phyloP scores from a whole-genome alignment of 1,140 invertebrate genomes.

The Apis florea region DNA sequence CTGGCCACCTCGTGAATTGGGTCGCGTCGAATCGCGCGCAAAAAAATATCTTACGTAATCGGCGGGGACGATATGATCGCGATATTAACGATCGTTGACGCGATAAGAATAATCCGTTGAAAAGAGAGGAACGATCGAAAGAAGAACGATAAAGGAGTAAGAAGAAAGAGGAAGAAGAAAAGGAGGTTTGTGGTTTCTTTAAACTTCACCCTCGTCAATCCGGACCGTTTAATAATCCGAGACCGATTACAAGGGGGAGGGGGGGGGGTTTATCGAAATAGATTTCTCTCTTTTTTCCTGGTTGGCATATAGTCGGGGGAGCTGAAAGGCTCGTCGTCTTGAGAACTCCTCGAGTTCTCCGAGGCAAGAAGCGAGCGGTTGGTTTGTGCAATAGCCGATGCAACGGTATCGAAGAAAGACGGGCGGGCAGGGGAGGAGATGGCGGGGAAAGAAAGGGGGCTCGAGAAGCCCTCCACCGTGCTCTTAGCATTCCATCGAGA shows the following conservation, averaged over 20 bases:
- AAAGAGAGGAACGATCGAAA: too few species aligned
- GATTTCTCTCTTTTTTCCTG: constrained; percentile 1
- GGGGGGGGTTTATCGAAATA: constrained; percentile 11
- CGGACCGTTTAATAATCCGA: constrained; percentile 25
- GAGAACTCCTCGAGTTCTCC: constrained; percentile 46
- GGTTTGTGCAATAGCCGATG: constrained; percentile 54
- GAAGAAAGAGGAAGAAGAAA: neutral
- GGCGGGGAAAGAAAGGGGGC: constrained; percentile 30
- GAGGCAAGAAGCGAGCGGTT: constrained; percentile 43
- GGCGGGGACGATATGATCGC: neutral
- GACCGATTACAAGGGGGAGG: neutral
- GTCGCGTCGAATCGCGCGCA: neutral
- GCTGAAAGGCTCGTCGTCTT: constrained; percentile 49
- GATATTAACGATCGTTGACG: neutral
- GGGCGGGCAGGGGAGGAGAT: neutral
- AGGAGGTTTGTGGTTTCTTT: neutral
- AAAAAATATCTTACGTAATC: neutral
- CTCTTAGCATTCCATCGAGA: constrained; percentile 65
- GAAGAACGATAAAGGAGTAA: too few species aligned
- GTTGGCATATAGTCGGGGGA: neutral
- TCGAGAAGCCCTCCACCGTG: constrained; percentile 57
- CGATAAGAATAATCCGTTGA: constrained; percentile 11
- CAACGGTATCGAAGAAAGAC: constrained; percentile 55
- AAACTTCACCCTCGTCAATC: neutral
- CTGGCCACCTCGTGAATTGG: constrained; percentile 1